These are phyloP conservation scores for Eretmocerus hayati DNA, from an alignment of 2,888 invertebrate genomes.

Conservation along the genomic window DNA sequence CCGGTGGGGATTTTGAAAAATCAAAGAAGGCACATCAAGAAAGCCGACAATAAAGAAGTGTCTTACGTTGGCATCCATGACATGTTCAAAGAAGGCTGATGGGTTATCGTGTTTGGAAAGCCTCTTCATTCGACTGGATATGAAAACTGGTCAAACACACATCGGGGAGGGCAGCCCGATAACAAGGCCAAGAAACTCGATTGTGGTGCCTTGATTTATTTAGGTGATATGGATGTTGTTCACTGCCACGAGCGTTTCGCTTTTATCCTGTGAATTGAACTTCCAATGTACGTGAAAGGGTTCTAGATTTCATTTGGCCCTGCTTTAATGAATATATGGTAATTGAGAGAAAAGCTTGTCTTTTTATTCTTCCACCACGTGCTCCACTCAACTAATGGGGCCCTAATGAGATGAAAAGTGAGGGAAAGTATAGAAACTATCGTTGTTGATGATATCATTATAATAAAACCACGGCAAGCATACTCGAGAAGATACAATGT, in stretches of 20 bases:
- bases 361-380: no score
- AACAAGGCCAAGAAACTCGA: conserved; percentile 28
- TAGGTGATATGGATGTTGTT: conserved; percentile 29
- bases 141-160: conserved; percentile 27
- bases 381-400: no score
- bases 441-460: no score
- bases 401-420: no score
- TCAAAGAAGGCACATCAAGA: conserved; percentile 21
- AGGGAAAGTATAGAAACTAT: no score
- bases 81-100: conserved; percentile 29
- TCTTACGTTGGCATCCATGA: conserved; percentile 30
- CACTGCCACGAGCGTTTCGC: conserved; percentile 26
- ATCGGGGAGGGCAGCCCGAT: conserved; percentile 29
- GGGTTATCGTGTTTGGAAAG: conserved; percentile 30
- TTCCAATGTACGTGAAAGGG: no score
- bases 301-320: no score
- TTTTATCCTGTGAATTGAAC: conserved; percentile 29
- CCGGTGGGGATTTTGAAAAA: conserved; percentile 24
- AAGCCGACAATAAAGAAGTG: conserved; percentile 23
- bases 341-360: no score
- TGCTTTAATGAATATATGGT: no score
- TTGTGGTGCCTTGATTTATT: conserved; percentile 26
- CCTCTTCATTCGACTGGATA: conserved; percentile 28
- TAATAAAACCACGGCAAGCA: no score
- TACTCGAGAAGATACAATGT: no score